phyloP scores from a whole-genome alignment of 2,113 vertebrate species.

The Leptosomus discolor region DNA sequence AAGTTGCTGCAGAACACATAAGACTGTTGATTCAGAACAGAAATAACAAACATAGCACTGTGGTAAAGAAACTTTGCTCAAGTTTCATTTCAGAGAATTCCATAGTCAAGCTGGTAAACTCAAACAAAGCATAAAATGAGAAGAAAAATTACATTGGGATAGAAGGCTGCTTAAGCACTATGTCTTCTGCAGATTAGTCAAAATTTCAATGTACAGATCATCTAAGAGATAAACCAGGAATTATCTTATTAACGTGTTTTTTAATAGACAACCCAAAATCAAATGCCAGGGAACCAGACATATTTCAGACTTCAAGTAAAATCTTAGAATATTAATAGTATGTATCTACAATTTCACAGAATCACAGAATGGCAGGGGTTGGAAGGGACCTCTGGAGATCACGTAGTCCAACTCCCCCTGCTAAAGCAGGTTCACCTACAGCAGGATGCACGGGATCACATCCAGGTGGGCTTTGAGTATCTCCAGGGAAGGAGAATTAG shows the following conservation, averaged over 20 bases:
- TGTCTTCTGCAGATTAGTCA: no score
- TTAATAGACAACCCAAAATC: background rate
- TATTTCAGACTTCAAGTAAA: background rate
- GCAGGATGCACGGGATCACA: no score
- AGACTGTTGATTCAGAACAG: conserved; percentile 2
- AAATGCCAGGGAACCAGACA: background rate
- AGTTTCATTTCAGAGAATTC: background rate
- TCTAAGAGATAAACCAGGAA: background rate
- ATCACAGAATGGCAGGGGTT: no score
- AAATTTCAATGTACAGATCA: no score
- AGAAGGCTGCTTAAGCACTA: background rate
- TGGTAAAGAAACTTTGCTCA: background rate
- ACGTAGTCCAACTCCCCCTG: no score
- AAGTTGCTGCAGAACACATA: background rate
- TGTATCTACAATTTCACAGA: background rate
- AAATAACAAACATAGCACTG: background rate
- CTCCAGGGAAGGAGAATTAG: no score
- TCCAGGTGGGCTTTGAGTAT: no score
- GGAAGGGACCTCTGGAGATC: no score
- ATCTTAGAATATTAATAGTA: background rate
- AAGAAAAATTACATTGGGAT: background rate
- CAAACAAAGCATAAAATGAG: background rate
- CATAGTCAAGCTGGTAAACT: background rate
- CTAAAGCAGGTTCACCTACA: no score
- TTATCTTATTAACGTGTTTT: background rate